Conservation (phyloP, 2,888 invertebrate species). For the Lasiommata megera region DNA sequence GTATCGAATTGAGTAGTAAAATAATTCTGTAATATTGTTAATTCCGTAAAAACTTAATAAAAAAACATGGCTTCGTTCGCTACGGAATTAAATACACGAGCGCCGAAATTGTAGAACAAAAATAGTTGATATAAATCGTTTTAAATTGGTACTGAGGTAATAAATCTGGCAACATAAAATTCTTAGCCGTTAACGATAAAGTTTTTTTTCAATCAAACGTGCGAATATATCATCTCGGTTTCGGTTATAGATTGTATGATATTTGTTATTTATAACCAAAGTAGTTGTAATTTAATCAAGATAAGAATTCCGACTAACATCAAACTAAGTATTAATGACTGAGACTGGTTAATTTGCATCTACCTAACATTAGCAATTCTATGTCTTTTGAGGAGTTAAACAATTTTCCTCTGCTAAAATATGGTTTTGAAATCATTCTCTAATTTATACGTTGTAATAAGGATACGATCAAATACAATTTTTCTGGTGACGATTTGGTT, state of each 20-base stretch:
- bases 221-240: conserved; percentile 1
- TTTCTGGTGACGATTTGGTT: too few relatives aligned
- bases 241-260: conserved; percentile 3
- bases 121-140: conserved; percentile 13
- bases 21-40: too few relatives aligned
- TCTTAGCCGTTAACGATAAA: conserved; percentile 20
- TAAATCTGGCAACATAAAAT: conserved; percentile 24
- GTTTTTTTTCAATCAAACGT: conserved; percentile 16
- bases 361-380: not conserved
- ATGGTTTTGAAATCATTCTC: too few relatives aligned
- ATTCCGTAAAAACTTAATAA: too few relatives aligned
- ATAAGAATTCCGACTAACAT: not conserved
- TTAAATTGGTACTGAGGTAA: conserved; percentile 22
- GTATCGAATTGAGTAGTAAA: too few relatives aligned
- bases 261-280: conserved; percentile 4
- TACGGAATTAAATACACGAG: not conserved
- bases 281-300: not conserved
- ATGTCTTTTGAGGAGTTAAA: too few relatives aligned
- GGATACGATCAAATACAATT: too few relatives aligned
- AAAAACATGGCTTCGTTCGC: too few relatives aligned
- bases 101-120: not conserved
- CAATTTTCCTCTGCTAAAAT: too few relatives aligned
- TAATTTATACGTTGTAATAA: too few relatives aligned
- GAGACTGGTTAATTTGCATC: not conserved
- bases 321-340: not conserved